These are phyloP conservation scores for Panorpa germanica DNA, from an alignment of 2,888 invertebrate species.

Conservation along the genomic window DNA sequence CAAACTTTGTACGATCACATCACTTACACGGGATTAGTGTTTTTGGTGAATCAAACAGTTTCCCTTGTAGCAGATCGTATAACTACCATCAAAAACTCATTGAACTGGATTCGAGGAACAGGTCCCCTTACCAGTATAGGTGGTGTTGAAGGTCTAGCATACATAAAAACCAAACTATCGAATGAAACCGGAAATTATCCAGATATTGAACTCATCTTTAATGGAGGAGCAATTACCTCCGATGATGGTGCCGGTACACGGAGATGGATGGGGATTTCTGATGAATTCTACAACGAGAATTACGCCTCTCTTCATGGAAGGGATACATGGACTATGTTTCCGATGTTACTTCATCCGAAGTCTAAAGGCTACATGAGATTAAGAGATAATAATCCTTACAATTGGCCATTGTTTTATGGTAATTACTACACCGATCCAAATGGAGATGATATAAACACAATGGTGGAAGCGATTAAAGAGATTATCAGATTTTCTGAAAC, in stretches of 20 bases:
- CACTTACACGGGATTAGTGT: constrained; percentile 67
- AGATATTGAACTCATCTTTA: constrained; percentile 80
- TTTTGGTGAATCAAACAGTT: constrained; percentile 61
- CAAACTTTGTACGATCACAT: constrained; percentile 80
- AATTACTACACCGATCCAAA: constrained; percentile 81
- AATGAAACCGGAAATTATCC: constrained; percentile 79
- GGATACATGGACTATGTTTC: constrained; percentile 67
- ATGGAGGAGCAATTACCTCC: constrained; percentile 61
- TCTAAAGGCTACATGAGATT: constrained; percentile 66
- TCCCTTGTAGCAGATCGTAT: constrained; percentile 63
- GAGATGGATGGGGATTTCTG: constrained; percentile 63
- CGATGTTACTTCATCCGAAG: constrained; percentile 79
- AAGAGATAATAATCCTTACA: constrained; percentile 45
- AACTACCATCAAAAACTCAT: constrained; percentile 64
- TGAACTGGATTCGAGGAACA: constrained; percentile 67
- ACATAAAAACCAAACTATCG: constrained; percentile 75
- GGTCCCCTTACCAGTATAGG: constrained; percentile 75
- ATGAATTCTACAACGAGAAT: constrained; percentile 63
- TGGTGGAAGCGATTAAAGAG: constrained; percentile 74
- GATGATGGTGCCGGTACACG: constrained; percentile 71
- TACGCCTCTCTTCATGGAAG: constrained; percentile 48
- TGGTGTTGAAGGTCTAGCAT: constrained; percentile 74
- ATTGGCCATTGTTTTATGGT: constrained; percentile 75
- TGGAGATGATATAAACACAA: constrained; percentile 60
- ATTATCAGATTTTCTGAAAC: constrained; percentile 67